These are phyloP conservation scores for Rissa tridactyla DNA, from an alignment of 2,113 vertebrate genomes.

Conservation along the genomic window DNA sequence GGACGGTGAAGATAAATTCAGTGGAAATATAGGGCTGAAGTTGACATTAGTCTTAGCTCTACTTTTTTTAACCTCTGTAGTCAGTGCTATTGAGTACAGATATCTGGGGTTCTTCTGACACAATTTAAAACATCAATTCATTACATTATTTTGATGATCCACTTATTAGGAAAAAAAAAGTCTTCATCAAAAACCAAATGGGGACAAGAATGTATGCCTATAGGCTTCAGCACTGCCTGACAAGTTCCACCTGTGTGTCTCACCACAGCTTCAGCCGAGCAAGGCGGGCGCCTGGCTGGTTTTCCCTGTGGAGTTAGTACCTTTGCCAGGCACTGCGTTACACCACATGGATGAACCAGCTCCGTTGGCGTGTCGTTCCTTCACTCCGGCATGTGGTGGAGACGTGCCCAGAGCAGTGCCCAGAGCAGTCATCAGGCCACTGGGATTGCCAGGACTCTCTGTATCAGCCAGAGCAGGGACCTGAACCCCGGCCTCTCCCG, in stretches of 20 bases:
- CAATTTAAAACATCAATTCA: background rate
- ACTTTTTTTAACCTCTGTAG: background rate
- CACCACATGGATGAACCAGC: rapidly evolving
- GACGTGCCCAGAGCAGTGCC: background rate
- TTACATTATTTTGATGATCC: background rate
- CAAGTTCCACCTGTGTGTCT: background rate
- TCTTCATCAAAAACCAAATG: background rate
- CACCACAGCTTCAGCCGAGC: rapidly evolving
- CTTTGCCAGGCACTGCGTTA: background rate
- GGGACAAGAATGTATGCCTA: background rate
- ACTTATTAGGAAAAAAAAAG: background rate
- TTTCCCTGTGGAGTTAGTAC: background rate
- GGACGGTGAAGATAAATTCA: background rate
- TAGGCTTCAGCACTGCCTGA: background rate
- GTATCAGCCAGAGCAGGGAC: background rate
- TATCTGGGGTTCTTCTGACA: background rate
- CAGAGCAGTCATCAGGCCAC: background rate
- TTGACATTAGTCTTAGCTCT: background rate
- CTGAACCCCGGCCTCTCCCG: background rate
- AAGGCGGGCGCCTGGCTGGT: rapidly evolving
- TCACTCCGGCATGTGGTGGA: background rate
- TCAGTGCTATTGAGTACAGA: background rate
- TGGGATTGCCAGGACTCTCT: background rate
- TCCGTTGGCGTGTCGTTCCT: rapidly evolving
- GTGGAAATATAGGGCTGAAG: background rate